Conservation (phyloP, 2,888 invertebrate species). For the Tetanocera ferruginea region DNA sequence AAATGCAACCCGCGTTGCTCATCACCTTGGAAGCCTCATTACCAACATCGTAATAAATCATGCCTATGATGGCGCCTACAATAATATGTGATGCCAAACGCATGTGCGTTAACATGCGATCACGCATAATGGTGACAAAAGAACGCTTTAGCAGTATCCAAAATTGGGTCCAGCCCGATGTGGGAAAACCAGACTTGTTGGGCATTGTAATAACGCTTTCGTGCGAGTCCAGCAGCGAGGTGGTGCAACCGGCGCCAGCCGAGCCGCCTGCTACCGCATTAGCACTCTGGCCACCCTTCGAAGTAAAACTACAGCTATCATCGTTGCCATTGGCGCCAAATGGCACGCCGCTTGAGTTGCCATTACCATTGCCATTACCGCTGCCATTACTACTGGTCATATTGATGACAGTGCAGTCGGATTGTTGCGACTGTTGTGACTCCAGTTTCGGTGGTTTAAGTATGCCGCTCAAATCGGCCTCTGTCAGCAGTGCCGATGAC, state of each 20-base stretch:
- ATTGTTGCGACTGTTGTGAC: slow-evolving; percentile 60
- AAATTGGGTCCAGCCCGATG: slow-evolving; percentile 86
- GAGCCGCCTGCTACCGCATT: slow-evolving; percentile 55
- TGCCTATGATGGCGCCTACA: slow-evolving; percentile 92
- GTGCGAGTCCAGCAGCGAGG: slow-evolving; percentile 79
- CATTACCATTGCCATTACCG: slow-evolving; percentile 25
- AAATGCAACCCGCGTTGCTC: slow-evolving; percentile 95
- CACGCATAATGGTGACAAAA: slow-evolving; percentile 84
- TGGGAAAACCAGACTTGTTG: slow-evolving; percentile 81
- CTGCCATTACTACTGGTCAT: slow-evolving; percentile 53
- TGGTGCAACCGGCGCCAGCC: slow-evolving; percentile 76
- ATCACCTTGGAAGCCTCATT: slow-evolving; percentile 93
- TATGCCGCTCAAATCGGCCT: slow-evolving; percentile 59
- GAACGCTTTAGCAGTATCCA: slow-evolving; percentile 89
- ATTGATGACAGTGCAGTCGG: slow-evolving; percentile 64
- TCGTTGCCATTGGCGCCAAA: slow-evolving; percentile 50
- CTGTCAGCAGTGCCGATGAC: slow-evolving; percentile 58
- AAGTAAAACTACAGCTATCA: slow-evolving; percentile 61
- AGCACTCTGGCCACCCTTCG: slow-evolving; percentile 68
- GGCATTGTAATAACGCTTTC: slow-evolving; percentile 79
- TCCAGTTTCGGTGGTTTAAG: slow-evolving; percentile 70
- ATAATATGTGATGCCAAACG: slow-evolving; percentile 81
- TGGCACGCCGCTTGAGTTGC: slow-evolving; percentile 9
- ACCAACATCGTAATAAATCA: slow-evolving; percentile 94
- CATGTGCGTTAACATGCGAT: slow-evolving; percentile 90